These are phyloP conservation scores for Melanocharis versteri DNA, from an alignment of 2,113 vertebrate genomes.

Conservation along the genomic window DNA sequence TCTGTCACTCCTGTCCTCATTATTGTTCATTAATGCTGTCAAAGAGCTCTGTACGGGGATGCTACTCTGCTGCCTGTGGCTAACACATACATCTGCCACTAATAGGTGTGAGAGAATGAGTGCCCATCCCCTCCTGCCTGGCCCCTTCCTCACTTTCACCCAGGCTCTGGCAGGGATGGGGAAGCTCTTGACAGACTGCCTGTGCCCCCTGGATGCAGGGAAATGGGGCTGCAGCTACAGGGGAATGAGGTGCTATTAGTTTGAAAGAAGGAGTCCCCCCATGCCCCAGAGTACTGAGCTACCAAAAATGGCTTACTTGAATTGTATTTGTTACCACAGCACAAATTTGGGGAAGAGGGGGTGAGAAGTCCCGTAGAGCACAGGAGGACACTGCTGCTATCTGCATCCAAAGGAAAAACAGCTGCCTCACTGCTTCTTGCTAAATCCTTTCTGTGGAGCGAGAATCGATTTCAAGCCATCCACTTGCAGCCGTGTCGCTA, in stretches of 20 bases:
- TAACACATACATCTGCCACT: accelerated
- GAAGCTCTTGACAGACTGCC: background rate
- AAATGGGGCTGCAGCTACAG: background rate
- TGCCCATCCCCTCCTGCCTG: background rate
- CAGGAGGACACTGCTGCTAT: background rate
- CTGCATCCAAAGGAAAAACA: background rate
- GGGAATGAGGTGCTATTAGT: background rate
- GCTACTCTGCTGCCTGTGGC: background rate
- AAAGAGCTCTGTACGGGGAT: background rate
- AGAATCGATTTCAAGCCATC: background rate
- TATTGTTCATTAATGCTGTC: background rate
- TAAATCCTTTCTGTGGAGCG: background rate
- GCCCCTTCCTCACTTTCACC: background rate
- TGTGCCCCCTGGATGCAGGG: background rate
- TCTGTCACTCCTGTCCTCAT: background rate
- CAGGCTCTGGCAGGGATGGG: accelerated
- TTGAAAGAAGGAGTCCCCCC: background rate
- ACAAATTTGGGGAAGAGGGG: background rate
- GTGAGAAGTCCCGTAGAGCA: background rate
- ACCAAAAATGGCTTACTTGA: background rate
- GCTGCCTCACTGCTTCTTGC: background rate
- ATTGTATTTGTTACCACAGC: accelerated
- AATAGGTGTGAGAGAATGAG: background rate
- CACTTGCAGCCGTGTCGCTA: background rate
- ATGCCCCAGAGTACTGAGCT: accelerated